These are phyloP conservation scores for Eucera pruinosa DNA, from an alignment of 2,888 invertebrate genomes.

Conservation along the genomic window DNA sequence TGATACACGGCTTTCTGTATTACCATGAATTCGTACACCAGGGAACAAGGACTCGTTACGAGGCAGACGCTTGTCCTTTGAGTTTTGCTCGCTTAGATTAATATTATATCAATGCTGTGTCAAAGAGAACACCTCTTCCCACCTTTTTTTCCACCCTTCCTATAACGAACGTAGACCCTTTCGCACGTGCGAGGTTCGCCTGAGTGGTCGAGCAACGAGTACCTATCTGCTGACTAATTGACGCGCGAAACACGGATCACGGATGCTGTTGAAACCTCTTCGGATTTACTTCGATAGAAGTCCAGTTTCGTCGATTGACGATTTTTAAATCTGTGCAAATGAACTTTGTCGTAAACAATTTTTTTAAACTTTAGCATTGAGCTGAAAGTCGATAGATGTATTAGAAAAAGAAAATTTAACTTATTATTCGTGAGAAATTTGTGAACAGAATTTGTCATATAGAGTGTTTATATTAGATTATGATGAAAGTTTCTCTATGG, in stretches of 20 bases:
- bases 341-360: background rate
- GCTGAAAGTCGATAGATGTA: no score
- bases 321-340: background rate
- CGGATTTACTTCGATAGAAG: conserved; percentile 30
- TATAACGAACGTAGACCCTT: conserved; percentile 55
- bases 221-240: conserved; percentile 61
- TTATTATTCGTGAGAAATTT: no score
- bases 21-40: conserved; percentile 46
- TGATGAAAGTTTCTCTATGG: no score
- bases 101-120: conserved; percentile 78
- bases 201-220: conserved; percentile 59
- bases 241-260: conserved; percentile 36
- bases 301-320: background rate
- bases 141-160: conserved; percentile 40
- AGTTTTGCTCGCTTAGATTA: conserved; percentile 77
- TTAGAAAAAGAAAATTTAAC: no score
- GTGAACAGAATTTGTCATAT: no score
- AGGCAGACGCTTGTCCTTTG: conserved; percentile 73
- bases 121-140: conserved; percentile 71
- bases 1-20: conserved; percentile 31
- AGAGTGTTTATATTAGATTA: no score
- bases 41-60: conserved; percentile 64
- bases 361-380: no score
- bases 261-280: conserved; percentile 46
- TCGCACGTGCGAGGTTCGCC: conserved; percentile 63